phyloP scores from a whole-genome alignment of 2,888 invertebrate species.

The Hirtodrosophila duncani region DNA sequence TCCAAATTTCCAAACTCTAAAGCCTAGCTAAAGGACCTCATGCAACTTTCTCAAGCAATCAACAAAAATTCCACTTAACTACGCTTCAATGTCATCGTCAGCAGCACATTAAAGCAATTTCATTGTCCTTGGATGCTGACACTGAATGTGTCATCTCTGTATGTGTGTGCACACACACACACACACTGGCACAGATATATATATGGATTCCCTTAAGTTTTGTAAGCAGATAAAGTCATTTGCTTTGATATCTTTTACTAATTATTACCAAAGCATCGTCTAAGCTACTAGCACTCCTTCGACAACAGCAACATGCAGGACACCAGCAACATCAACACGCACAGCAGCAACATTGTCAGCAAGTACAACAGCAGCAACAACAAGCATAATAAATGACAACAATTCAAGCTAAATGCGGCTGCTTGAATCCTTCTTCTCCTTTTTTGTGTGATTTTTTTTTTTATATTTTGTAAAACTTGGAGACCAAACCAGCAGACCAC shows the following conservation, averaged over 20 bases:
- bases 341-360: constrained; percentile 19
- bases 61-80: constrained; percentile 12
- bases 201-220: constrained; percentile 38
- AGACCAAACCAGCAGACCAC: constrained; percentile 32
- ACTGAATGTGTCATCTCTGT: constrained; percentile 9
- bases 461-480: too few relatives aligned
- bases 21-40: too few relatives aligned
- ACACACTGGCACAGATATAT: constrained; percentile 2
- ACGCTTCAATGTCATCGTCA: constrained; percentile 23
- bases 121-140: constrained; percentile 51
- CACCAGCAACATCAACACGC: too few relatives aligned
- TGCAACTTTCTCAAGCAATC: too few relatives aligned
- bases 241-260: constrained; percentile 72
- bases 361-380: constrained; percentile 36
- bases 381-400: constrained; percentile 67
- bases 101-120: constrained; percentile 58
- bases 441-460: background rate
- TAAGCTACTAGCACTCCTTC: constrained; percentile 49
- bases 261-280: constrained; percentile 64
- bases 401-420: constrained; percentile 68
- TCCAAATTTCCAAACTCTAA: too few relatives aligned
- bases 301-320: constrained; percentile 19
- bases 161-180: constrained; percentile 10
- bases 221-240: constrained; percentile 71
- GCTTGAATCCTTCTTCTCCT: constrained; percentile 59